phyloP scores from a whole-genome alignment of 2,113 vertebrate species.

The Ictidomys tridecemlineatus region DNA sequence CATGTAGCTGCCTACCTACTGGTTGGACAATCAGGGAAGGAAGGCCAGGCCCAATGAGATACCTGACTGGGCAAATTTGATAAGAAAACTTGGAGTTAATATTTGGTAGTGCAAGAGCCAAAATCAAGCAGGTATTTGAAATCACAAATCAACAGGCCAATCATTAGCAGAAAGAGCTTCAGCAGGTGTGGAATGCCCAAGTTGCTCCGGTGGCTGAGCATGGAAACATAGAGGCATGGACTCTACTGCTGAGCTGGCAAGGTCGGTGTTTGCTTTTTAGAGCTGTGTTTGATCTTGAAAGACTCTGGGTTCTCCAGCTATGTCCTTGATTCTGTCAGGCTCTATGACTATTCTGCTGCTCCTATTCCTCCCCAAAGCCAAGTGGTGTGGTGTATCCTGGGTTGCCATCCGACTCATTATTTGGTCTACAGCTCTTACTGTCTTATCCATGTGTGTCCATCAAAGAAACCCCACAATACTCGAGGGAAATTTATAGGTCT shows the following conservation, averaged over 20 bases:
- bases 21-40: background rate
- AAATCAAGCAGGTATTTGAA: background rate
- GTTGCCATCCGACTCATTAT: background rate
- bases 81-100: background rate
- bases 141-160: background rate
- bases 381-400: background rate
- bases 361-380: background rate
- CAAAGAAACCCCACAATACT: background rate
- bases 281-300: background rate
- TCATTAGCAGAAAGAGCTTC: background rate
- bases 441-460: background rate
- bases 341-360: background rate
- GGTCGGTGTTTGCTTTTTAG: background rate
- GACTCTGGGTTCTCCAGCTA: background rate
- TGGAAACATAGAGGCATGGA: background rate
- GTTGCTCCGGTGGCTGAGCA: background rate
- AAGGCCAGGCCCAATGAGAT: background rate
- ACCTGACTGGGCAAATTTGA: background rate
- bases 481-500: background rate
- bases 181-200: background rate
- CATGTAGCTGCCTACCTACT: background rate
- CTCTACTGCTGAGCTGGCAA: background rate
- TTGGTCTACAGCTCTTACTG: background rate
- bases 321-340: background rate
- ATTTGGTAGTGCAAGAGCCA: background rate